A percentile compares a stretch with the other conserved stretches of the same genome.
These are phyloP conservation scores for Chaetops frenatus DNA, from an alignment of 2,113 vertebrate species.

Conservation along the genomic window DNA sequence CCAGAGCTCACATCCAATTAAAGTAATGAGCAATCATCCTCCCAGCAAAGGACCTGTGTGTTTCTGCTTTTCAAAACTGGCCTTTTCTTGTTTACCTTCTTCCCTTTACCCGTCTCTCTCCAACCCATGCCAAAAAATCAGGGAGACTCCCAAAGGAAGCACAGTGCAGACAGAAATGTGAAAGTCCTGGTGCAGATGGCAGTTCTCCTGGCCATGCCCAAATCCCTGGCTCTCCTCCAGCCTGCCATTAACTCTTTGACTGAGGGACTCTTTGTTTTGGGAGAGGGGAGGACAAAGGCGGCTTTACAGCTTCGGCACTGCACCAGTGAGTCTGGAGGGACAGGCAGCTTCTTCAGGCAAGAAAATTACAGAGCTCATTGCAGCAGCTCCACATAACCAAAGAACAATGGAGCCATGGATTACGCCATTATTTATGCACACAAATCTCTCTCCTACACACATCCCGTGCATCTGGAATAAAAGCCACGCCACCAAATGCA, in stretches of 20 bases:
- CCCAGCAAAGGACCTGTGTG: rapidly evolving
- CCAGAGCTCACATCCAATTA: neutral
- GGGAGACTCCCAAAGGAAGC: neutral
- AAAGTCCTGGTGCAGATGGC: neutral
- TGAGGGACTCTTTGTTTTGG: conserved; percentile 21
- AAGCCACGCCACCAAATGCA: neutral
- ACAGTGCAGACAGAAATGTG: neutral
- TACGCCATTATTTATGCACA: neutral
- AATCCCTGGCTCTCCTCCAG: conserved; percentile 11
- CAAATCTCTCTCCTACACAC: conserved; percentile 20
- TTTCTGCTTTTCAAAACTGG: neutral
- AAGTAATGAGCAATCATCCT: neutral
- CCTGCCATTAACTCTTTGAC: neutral
- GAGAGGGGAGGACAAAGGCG: neutral
- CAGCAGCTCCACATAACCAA: conserved; percentile 16
- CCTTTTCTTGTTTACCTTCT: neutral
- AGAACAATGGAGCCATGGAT: conserved; percentile 20
- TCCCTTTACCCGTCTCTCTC: neutral
- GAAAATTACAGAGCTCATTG: conserved; percentile 59
- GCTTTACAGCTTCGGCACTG: neutral
- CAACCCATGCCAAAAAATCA: neutral
- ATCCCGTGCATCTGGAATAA: conserved; percentile 5
- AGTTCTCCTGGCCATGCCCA: neutral
- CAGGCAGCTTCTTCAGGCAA: conserved; percentile 51
- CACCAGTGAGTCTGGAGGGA: conserved; percentile 23